phyloP scores from a whole-genome alignment of 1,140 invertebrate species.

The Holcopasites calliopsidis region DNA sequence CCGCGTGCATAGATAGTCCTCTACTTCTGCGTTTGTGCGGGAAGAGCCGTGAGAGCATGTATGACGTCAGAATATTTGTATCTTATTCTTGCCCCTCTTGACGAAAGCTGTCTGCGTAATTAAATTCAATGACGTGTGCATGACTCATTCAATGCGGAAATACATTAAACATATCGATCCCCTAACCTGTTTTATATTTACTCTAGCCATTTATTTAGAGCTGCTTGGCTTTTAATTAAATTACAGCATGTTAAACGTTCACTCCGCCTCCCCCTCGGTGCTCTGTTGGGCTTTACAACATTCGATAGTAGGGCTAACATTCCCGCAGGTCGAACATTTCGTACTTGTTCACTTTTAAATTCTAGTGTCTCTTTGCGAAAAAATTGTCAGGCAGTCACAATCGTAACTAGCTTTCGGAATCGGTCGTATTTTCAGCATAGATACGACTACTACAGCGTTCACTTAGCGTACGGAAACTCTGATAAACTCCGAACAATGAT shows the following conservation, averaged over 20 bases:
- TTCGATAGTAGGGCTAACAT: no score
- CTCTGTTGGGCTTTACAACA: neutral
- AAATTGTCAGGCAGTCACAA: no score
- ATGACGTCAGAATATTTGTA: slow-evolving; percentile 35
- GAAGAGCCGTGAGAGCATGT: neutral
- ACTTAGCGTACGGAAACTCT: no score
- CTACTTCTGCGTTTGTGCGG: neutral
- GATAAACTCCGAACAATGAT: no score
- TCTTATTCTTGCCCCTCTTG: neutral
- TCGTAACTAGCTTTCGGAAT: no score
- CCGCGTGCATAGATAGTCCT: no score
- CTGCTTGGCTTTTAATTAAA: neutral
- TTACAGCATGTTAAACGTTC: neutral
- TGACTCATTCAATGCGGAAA: slow-evolving; percentile 18
- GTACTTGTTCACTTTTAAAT: no score
- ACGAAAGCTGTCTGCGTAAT: neutral
- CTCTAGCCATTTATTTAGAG: neutral
- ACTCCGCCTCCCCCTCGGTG: no score
- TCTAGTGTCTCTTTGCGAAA: no score
- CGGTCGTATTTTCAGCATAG: no score
- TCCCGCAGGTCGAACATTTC: no score
- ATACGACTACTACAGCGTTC: no score
- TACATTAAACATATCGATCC: slow-evolving; percentile 25
- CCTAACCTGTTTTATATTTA: slow-evolving; percentile 2
- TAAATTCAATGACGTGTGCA: slow-evolving; percentile 1